Evolutionary conservation across 2,888 invertebrate genomes (phyloP).

Genomic region (Beris morrisii): DNA sequence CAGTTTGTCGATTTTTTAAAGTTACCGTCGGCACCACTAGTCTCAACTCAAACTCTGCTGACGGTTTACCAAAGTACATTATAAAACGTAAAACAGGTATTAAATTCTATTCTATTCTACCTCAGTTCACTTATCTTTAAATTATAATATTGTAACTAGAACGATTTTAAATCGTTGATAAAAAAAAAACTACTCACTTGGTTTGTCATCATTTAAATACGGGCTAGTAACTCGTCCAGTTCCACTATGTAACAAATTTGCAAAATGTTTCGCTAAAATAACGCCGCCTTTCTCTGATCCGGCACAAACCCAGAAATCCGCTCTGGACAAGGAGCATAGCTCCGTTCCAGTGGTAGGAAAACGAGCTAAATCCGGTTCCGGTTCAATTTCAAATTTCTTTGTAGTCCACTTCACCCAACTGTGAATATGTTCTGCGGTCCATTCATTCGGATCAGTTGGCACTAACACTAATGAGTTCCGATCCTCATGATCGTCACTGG

Average conservation of each 20-base stretch:
- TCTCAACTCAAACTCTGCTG: no score
- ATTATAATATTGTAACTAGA: no score
- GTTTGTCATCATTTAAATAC: conserved; percentile 59
- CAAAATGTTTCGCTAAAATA: conserved; percentile 65
- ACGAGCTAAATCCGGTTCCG: conserved; percentile 58
- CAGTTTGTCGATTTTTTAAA: no score
- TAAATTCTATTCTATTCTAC: no score
- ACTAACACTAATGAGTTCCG: conserved; percentile 44
- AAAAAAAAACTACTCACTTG: conserved; percentile 48
- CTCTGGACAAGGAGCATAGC: conserved; percentile 63
- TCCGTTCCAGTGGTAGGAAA: conserved; percentile 63
- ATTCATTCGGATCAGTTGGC: conserved; percentile 64
- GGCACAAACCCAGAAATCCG: conserved; percentile 63
- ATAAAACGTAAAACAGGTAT: no score
- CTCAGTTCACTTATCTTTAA: no score
- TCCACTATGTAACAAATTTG: conserved; percentile 61
- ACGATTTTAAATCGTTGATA: no score
- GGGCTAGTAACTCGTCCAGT: conserved; percentile 64
- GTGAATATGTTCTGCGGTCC: conserved; percentile 62
- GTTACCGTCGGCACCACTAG: no score
- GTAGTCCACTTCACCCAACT: conserved; percentile 67
- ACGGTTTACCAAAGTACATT: no score
- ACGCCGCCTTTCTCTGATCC: conserved; percentile 59
- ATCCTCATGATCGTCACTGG: conserved; percentile 35
- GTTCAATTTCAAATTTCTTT: conserved; percentile 62